Base-by-base conservation (phyloP, 2,888 invertebrate species). In the Xylota sylvarum region DNA sequence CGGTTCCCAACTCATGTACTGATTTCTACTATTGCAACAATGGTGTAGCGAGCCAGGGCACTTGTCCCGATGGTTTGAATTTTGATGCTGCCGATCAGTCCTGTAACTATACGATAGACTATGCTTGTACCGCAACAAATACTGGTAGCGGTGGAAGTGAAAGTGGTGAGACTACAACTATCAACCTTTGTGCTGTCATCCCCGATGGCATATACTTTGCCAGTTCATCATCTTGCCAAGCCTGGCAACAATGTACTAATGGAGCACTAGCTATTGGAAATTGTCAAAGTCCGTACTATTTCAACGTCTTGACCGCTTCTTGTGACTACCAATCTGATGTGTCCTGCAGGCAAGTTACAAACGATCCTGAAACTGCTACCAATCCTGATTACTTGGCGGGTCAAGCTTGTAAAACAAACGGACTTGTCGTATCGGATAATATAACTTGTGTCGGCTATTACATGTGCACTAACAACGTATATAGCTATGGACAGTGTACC, bases 21-120 rank as follows among this genome's bases (percentile, higher is more conserved):
- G 88, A 85, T 17, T 90, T 78, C 52, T 90, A 83, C 37, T 90
- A 89, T 50, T 90, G 90, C 74, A 48, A 84, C 7, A 46, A 67
- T 14, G 78, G 83, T 4, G 62, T 60, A 0, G 90, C 89, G 7
- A 32, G 88, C 0, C 0, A 46, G 19, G 87, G 89, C 19, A 72
- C 58, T n/a, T 90, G 90, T 52, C 88, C 88, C 4, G 5, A 23
- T 17, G 89, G 88, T 23, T 81, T 89, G 48, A 89, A 89, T 48
- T 90, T 90, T 58, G 84, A 90, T 82, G 73, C 88, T 5, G 10
- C 3, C 0, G 58, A 52, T 12, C 88, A 89, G 74, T 52, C 88
- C 6, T 90, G 90, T 50, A 83, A 81, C 7, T 90, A 89, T 40
- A 9, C 70, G 12, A 35, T 14, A 7, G 60, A 81, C 12, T 88